Evolutionary conservation across 2,888 invertebrate genomes (phyloP).

Genomic region (Acronicta aceris): DNA sequence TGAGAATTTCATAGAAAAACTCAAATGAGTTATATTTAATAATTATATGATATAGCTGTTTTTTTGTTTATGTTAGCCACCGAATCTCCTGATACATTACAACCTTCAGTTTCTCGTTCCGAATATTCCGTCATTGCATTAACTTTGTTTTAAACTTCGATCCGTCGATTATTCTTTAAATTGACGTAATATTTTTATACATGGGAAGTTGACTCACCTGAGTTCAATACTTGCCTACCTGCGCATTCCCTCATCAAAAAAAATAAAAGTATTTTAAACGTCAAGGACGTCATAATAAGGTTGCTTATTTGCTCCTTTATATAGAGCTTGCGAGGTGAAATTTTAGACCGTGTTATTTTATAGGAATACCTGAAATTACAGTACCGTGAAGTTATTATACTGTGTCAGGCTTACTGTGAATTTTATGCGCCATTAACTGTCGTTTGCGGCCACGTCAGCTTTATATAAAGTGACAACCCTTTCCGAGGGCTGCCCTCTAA

Average conservation of each 20-base stretch:
- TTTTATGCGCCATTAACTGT: slow-evolving; percentile 85
- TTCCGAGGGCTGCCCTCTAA: slow-evolving; percentile 62
- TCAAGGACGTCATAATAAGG: neutral
- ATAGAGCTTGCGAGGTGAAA: slow-evolving; percentile 27
- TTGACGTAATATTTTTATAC: too few relatives aligned
- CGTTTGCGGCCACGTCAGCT: slow-evolving; percentile 82
- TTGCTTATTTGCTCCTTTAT: neutral
- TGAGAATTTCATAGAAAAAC: too few relatives aligned
- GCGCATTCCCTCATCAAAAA: too few relatives aligned
- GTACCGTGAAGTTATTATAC: slow-evolving; percentile 74
- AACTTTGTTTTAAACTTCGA: neutral
- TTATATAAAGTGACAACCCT: slow-evolving; percentile 84
- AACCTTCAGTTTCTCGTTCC: too few relatives aligned
- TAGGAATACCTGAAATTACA: slow-evolving; percentile 63
- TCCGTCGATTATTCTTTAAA: too few relatives aligned
- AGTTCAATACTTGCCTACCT: too few relatives aligned
- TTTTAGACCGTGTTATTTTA: slow-evolving; percentile 36
- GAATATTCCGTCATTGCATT: neutral
- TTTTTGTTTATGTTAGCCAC: too few relatives aligned
- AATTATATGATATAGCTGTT: too few relatives aligned
- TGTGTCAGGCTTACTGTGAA: slow-evolving; percentile 76
- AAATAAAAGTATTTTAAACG: too few relatives aligned
- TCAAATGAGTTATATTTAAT: too few relatives aligned
- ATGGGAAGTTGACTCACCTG: too few relatives aligned
- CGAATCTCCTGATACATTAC: too few relatives aligned